Evolutionary conservation across 1,140 invertebrate genomes (phyloP), one percentile per base, ranked within the genome.

Genomic region (Belonocnema kinseyi): DNA sequence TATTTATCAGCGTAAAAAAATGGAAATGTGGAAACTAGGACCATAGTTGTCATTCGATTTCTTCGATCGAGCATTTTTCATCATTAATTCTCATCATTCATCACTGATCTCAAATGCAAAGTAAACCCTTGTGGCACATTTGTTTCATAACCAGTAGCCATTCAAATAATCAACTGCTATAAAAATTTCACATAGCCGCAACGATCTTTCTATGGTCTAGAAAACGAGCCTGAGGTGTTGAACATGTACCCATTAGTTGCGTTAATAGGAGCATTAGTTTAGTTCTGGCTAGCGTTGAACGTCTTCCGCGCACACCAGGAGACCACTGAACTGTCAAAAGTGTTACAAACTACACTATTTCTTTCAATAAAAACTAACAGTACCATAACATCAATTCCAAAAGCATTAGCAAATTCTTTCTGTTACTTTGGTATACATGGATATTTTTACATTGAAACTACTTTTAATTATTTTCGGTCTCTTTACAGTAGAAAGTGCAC

Each of bases 171-270:
- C 58, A 33, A 6, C 12, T 12, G 40, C 3, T 66, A 33, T 13
- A 66, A 66, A 40, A 66, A 66, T 66, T 14, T 66, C 40, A 14
- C 11, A 66, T 26, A 3, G 4, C 40, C n/a, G 8, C 26, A 66
- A 66, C 26, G 58, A 66, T 66, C 12, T 12, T 66, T 14, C 40
- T 6, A 33, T 40, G 40, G n/a, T n/a, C 53, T 54, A 54, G 53
- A 17, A 46, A 14, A 66, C 40, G 33, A 16, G 46, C 26, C 61
- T 33, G 21, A 61, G 58, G 58, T 61, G 58, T 40, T 61, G 58
- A 66, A 26, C 61, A 66, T 66, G 61, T 66, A 66, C 3, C 61
- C 61, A 66, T 66, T 66, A 66, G 61, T 66, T 66, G 61, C n/a
- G 16, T 66, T 66, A 66, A 66, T 66, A 66, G 61, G 26, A 46